Base-by-base conservation (phyloP, 2,797 vertebrate species). In the Eremophila alpestris region DNA sequence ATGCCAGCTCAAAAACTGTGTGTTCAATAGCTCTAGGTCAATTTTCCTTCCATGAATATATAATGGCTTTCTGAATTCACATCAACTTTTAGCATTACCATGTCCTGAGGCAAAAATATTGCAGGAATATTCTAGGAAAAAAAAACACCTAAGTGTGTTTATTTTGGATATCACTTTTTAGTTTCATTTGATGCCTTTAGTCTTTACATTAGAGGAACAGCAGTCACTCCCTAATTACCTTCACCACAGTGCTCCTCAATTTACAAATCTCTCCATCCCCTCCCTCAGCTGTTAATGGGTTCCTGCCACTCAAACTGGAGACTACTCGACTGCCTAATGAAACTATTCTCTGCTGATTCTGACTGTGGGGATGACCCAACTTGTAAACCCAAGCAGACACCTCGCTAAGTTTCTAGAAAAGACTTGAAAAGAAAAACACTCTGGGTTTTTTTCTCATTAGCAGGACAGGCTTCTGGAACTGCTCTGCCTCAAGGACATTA, bases 21-120 rank as follows among this genome's bases (percentile, higher is more conserved):
- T 41, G 63, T 59, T 96, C 83, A 94, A 70, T 73, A 91, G 93
- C 85, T 86, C 90, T 80, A 88, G 91, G 67, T 88, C 70, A 91
- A n/a, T 86, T 94, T 93, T 93, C 85, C n/a, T 73, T 73, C 70
- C 59, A 54, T 52, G 43, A 77, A 81, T 76, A 85, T 21, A 80
- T 63, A 83, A 85, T 55, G 16, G 77, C 8, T 83, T 90, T 90
- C 70, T 87, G 77, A 95, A 76, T 79, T 78, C 55, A 68, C 79
- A 67, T 78, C 63, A 78, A 41, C 48, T 92, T 81, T 81, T 55
- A 90, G 69, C 21, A 73, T 65, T 82, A 67, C 27, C 19, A 10
- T 43, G 55, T 60, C 89, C 65, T 4, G 7, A 95, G 40, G 65
- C 87, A 93, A 86, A 88, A 56, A 73, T 15, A 41, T 67, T 46